Conservation (phyloP, 2,888 invertebrate species). For the Tortricodes alternella region DNA sequence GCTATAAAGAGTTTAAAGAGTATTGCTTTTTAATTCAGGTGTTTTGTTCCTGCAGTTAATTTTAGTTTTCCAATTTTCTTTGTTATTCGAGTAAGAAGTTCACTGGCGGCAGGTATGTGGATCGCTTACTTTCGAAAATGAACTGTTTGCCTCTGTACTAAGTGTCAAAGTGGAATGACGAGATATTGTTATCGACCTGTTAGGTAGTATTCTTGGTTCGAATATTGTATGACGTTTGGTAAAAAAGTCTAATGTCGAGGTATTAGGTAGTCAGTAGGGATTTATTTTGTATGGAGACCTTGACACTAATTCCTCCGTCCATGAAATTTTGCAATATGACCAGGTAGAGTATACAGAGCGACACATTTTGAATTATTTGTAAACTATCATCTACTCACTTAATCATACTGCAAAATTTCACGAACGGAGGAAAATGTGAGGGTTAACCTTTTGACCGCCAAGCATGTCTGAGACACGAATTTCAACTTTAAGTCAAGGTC, state of each 20-base stretch:
- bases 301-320: too few species aligned
- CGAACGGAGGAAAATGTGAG: too few species aligned
- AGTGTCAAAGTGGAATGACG: not conserved
- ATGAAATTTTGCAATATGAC: too few species aligned
- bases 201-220: not conserved
- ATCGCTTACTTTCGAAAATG: not conserved
- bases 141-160: not conserved
- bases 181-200: conserved; percentile 1
- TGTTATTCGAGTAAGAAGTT: conserved; percentile 21
- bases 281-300: too few species aligned
- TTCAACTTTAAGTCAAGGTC: too few species aligned
- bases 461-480: too few species aligned
- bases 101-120: conserved; percentile 9
- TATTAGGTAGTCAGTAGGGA: conserved; percentile 4
- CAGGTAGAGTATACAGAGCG: too few species aligned
- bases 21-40: conserved; percentile 3
- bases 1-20: not conserved
- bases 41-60: conserved; percentile 13
- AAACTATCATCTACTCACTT: too few species aligned
- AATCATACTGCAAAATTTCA: too few species aligned
- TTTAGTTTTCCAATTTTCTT: conserved; percentile 29
- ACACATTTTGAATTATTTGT: not conserved
- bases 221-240: not conserved
- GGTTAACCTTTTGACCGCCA: too few species aligned
- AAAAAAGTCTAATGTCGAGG: conserved; percentile 4